phyloP scores from a whole-genome alignment of 2,797 vertebrate species.

The Poeciliopsis paucimaculata region DNA sequence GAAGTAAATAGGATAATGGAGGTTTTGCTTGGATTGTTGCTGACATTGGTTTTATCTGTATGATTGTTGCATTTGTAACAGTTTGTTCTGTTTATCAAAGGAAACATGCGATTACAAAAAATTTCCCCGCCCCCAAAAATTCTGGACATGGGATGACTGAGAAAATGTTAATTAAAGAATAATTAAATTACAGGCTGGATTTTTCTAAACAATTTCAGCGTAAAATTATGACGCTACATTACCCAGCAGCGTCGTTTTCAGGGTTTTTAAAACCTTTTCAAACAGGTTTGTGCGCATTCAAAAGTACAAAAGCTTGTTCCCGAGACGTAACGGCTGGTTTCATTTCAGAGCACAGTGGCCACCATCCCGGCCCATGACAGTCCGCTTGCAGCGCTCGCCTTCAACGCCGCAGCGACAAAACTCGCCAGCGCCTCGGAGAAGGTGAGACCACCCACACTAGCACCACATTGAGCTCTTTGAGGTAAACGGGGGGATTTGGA shows the following conservation, averaged over 20 bases:
- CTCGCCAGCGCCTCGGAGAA: constrained; percentile 93
- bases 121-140: no score
- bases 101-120: no score
- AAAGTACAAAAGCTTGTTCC: no score
- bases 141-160: not conserved
- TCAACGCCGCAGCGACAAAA: constrained; percentile 88
- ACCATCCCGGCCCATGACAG: constrained; percentile 91
- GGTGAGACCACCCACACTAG: constrained; percentile 68
- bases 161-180: not conserved
- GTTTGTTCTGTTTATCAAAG: no score
- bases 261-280: not conserved
- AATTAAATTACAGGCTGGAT: not conserved
- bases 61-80: no score
- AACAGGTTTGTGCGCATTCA: not conserved
- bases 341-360: constrained; percentile 85
- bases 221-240: not conserved
- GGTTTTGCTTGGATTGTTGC: no score
- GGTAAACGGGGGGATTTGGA: not conserved
- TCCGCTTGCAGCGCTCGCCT: constrained; percentile 89
- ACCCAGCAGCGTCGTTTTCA: not conserved
- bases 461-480: not conserved
- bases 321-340: constrained; percentile 1
- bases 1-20: no score
- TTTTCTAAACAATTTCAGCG: not conserved
- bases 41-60: no score